Conservation (phyloP, 2,888 invertebrate species). For the Sphaerophoria rueppellii region DNA sequence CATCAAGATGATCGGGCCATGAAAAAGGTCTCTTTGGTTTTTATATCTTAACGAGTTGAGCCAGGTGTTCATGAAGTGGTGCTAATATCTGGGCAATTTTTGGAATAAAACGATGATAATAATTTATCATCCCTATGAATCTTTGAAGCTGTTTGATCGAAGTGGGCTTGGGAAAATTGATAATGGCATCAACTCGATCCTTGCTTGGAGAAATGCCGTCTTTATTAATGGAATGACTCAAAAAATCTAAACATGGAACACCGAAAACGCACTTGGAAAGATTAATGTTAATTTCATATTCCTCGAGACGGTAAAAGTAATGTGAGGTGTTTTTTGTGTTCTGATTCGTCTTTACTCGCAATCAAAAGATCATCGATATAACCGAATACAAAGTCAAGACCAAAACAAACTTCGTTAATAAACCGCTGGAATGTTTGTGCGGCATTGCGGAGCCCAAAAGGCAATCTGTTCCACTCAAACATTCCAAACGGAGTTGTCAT, state of each 20-base stretch:
- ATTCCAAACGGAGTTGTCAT: conserved; percentile 11
- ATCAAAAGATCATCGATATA: conserved; percentile 8
- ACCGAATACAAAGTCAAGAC: not conserved
- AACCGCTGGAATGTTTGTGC: not conserved
- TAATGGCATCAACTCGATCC: not conserved
- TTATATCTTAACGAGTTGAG: not conserved
- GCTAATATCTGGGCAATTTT: not conserved
- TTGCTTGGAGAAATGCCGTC: not conserved
- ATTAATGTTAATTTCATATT: not conserved
- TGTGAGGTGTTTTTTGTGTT: not conserved
- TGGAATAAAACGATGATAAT: conserved; percentile 16
- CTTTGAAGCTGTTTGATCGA: conserved; percentile 18
- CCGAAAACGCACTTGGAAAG: not conserved
- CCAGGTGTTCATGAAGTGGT: conserved; percentile 13
- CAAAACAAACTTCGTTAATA: not conserved
- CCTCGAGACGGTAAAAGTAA: not conserved
- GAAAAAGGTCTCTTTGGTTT: not conserved
- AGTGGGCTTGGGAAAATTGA: not conserved
- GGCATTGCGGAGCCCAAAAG: conserved; percentile 11
- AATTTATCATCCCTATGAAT: conserved; percentile 25
- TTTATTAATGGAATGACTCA: not conserved
- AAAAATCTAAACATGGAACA: not conserved
- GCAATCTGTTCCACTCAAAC: not conserved
- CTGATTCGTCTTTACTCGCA: not conserved
- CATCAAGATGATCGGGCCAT: not conserved